phyloP scores from a whole-genome alignment of 2,797 vertebrate species.

The Pteronotus mesoamericanus region DNA sequence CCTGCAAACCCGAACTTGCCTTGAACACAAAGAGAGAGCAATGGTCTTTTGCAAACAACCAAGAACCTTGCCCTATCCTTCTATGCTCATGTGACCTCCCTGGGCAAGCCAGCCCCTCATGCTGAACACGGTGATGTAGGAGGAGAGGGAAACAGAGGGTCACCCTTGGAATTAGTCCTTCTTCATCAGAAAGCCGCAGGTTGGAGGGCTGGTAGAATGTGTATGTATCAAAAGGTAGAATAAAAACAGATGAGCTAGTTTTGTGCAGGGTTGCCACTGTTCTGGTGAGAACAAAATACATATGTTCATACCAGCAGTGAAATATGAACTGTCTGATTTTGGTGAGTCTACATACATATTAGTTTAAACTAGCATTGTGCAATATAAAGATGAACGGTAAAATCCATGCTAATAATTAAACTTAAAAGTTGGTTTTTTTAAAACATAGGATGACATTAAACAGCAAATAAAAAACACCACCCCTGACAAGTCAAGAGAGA shows the following conservation, averaged over 20 bases:
- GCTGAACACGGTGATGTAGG: background rate
- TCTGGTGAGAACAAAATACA: background rate
- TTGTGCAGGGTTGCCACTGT: background rate
- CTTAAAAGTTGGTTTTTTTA: background rate
- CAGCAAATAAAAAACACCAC: background rate
- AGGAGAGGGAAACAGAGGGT: background rate
- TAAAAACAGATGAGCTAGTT: background rate
- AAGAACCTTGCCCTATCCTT: background rate
- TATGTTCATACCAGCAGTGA: background rate
- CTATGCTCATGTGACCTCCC: background rate
- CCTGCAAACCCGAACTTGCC: background rate
- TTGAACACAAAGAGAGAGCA: background rate
- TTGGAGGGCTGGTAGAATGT: background rate
- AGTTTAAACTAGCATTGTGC: background rate
- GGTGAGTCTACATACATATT: background rate
- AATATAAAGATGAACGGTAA: background rate
- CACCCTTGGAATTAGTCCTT: background rate
- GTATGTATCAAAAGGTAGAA: too few species aligned
- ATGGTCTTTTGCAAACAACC: background rate
- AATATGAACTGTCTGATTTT: background rate
- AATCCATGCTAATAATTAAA: background rate
- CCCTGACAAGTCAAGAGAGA: background rate
- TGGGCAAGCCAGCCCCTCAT: background rate
- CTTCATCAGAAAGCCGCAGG: background rate
- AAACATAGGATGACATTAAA: background rate